A percentile compares a stretch with the other conserved stretches of the same genome.
Evolutionary conservation across 1,140 invertebrate species (phyloP).

Genomic region (Drosophila gunungcola): DNA sequence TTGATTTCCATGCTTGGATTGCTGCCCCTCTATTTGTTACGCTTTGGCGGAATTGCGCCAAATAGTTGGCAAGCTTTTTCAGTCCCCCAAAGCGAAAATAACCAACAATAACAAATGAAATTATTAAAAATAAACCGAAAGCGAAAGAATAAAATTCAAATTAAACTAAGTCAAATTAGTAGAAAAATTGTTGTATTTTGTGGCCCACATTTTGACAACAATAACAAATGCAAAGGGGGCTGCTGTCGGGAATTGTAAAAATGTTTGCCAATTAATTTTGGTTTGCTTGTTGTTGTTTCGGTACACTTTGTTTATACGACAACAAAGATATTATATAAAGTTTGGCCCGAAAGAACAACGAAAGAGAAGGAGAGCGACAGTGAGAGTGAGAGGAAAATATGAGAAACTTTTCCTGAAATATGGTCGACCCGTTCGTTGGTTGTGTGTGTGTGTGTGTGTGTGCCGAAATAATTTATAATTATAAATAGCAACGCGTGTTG

Average conservation of each 20-base stretch:
- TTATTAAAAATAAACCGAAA: constrained; percentile 59
- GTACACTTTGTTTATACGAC: constrained; percentile 38
- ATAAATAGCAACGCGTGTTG: constrained; percentile 79
- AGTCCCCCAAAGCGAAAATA: constrained; percentile 5
- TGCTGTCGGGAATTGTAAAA: constrained; percentile 28
- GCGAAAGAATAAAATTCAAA: constrained; percentile 31
- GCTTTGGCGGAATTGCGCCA: constrained; percentile 75
- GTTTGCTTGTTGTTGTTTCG: constrained; percentile 9
- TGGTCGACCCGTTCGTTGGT: constrained; percentile 5
- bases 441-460: constrained; percentile 49
- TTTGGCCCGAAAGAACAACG: constrained; percentile 6
- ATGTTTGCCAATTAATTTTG: constrained; percentile 66
- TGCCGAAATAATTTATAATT: constrained; percentile 72
- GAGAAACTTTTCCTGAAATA: constrained; percentile 37
- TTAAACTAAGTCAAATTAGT: constrained; percentile 37
- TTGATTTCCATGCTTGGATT: constrained; percentile 67
- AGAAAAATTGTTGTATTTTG: constrained; percentile 5
- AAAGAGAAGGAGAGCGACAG: background rate
- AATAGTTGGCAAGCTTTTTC: constrained; percentile 70
- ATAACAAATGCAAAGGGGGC: background rate
- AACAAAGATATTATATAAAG: constrained; percentile 49
- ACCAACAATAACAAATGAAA: constrained; percentile 27
- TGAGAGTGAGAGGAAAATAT: constrained; percentile 24
- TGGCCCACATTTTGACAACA: constrained; percentile 36
- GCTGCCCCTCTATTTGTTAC: constrained; percentile 54